Evolutionary conservation across 1,140 invertebrate species (phyloP), one percentile per base, ranked within the genome.

Genomic region (Zaprionus nigranus): DNA sequence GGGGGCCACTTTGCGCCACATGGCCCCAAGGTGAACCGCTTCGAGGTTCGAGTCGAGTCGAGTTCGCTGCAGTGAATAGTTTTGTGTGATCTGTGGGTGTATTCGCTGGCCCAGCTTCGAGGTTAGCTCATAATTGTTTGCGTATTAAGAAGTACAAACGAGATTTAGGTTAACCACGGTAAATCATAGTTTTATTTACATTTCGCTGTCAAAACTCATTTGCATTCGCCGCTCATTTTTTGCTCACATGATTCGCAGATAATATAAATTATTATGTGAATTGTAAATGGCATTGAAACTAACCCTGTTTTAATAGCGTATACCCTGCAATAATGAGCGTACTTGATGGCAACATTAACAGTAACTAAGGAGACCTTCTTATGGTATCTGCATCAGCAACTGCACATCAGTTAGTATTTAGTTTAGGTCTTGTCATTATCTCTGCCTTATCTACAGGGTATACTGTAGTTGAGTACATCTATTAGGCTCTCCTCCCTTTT

Each of bases 271-370:
- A 49, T 61, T 56, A 57, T 74, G 36, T 68, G 71, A 60, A 77
- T 66, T 72, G 69, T 40, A 77, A 72, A 73, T 77, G 74, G 51
- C 74, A 61, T 72, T 77, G 56, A 65, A 49, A 65, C 59, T 26
- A 59, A 75, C 26, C 9, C 6, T 30, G 2, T 56, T 28, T 40
- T 43, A 15, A 5, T 40, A n/a, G 6, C 7, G 1, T 56, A 5
- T 28, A 34, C 30, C 30, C 30, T 34, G 30, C 30, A 34, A 11
- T 34, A 11, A 11, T 9, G 1, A 30, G 28, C 7, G 6, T 30
- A 30, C 6, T 30, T 30, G 7, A 2, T 30, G 7, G 7, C 28
- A 7, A 9, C 7, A 30, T 30, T 30, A 9, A 30, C 6, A 30
- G 28, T 7, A 30, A 30, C 28, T 30, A 2, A 34, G 11, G 30